Evolutionary conservation across 2,888 invertebrate genomes (phyloP), one percentile per base, ranked within the genome.

Genomic region (Cheilosia pagana): DNA sequence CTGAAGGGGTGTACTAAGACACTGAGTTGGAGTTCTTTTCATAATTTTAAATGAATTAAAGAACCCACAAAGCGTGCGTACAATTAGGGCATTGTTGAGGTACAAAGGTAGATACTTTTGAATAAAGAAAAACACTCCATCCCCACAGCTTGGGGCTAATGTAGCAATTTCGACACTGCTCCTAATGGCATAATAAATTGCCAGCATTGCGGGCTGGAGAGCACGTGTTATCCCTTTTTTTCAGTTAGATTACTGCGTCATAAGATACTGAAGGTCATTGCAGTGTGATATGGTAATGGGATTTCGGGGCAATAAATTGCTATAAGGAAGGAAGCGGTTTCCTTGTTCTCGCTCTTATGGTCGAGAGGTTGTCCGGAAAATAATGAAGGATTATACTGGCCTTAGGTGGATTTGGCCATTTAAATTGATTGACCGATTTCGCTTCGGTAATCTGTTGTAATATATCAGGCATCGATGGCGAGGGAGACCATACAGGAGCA

Each of bases 351-450:
- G 6, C n/a, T 25, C 19, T 23, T 59, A 19, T 28, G 31, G 45
- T 21, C 19, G 12, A 35, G 23, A 19, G 41, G 31, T 16, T 39
- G 28, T 19, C 2, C 12, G 23, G n/a, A 31, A 59, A 65, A 45
- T 41, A 21, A 63, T 59, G 31, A 65, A 35, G 71, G 65, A 59
- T 81, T 71, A 59, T 39, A n/a, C 10, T 65, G 63, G 23, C 4
- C 12, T 45, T 10, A 7, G 35, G 10, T 52, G 14, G 14, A 25
- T 50, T 16, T 67, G 62, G 72, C 78, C 55, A 72, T 62, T 82
- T 62, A 63, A 82, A 72, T 72, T 72, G 72, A 82, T 82, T 82
- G 67, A 55, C 60, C 60, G 62, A 78, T 62, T 78, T 78, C 52
- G 68, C 62, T 68, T 25, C n/a, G 21, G 52, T 39, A 71, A 76